Conservation (phyloP, 2,888 invertebrate genomes). For the Tipula vernalis region DNA sequence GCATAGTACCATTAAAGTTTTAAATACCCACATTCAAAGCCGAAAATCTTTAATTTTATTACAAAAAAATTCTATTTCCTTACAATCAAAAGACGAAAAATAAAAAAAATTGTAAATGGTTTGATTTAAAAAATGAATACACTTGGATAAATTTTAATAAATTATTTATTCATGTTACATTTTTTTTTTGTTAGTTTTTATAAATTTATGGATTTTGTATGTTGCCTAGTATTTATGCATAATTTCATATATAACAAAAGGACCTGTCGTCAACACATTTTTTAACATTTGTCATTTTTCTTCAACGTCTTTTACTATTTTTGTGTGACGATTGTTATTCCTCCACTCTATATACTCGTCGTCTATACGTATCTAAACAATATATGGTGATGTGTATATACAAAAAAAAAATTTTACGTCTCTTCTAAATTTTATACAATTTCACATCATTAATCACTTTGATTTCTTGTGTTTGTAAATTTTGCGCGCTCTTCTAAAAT, state of each 20-base stretch:
- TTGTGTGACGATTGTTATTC: not conserved
- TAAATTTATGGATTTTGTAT: not conserved
- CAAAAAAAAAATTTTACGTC: not conserved
- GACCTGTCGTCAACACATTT: conserved; percentile 19
- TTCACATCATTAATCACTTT: not conserved
- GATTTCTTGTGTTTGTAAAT: not conserved
- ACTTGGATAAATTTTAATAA: not conserved
- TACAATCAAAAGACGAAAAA: not conserved
- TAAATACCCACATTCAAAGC: not conserved
- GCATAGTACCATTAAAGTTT: too few species aligned
- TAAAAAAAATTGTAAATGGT: not conserved
- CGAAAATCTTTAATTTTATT: not conserved
- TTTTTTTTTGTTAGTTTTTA: not conserved
- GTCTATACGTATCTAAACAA: not conserved
- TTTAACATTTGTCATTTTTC: conserved; percentile 18
- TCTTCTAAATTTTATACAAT: not conserved
- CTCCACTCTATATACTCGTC: not conserved
- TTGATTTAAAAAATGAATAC: not conserved
- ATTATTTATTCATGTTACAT: not conserved
- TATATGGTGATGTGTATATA: not conserved
- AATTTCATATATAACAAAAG: conserved; percentile 6
- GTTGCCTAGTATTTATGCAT: not conserved
- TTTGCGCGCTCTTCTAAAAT: not conserved
- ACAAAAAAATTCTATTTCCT: not conserved
- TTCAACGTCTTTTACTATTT: not conserved